These are phyloP conservation scores for Graphium colonna DNA, from an alignment of 2,888 invertebrate species.

Conservation along the genomic window DNA sequence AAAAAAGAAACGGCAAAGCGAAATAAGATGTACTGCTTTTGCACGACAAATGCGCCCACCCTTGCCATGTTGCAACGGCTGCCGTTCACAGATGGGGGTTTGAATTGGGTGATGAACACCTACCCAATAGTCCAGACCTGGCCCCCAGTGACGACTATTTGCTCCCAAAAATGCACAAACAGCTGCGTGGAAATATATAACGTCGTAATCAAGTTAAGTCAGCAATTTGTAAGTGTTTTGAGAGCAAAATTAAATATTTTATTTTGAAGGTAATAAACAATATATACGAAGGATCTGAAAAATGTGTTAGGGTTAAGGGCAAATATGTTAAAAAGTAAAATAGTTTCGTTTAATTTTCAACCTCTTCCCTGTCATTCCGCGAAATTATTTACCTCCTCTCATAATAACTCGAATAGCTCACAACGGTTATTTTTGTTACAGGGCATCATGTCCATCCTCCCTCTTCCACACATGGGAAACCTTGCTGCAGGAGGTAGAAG, in stretches of 20 bases:
- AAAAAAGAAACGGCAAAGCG: too few relatives aligned
- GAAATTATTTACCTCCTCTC: neutral
- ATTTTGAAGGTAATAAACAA: neutral
- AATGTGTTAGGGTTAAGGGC: too few relatives aligned
- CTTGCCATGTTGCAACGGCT: too few relatives aligned
- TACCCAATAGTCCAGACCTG: neutral
- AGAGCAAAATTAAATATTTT: neutral
- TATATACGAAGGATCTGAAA: too few relatives aligned
- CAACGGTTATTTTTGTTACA: slow-evolving; percentile 62
- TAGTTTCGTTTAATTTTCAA: neutral
- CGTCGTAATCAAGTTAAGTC: neutral
- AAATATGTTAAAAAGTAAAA: neutral
- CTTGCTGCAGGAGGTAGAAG: slow-evolving; percentile 93
- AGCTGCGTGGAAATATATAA: neutral
- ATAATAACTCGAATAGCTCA: too few relatives aligned
- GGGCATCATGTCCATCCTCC: slow-evolving; percentile 87
- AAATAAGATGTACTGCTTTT: too few relatives aligned
- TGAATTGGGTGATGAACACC: too few relatives aligned
- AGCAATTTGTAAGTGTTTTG: neutral
- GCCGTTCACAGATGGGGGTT: too few relatives aligned
- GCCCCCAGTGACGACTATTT: too few relatives aligned
- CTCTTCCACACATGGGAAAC: slow-evolving; percentile 95
- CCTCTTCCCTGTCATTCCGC: too few relatives aligned
- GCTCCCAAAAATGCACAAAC: neutral
- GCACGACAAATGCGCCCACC: too few relatives aligned